Base-by-base conservation (phyloP, 2,888 invertebrate genomes). In the Crepidodera aurea region DNA sequence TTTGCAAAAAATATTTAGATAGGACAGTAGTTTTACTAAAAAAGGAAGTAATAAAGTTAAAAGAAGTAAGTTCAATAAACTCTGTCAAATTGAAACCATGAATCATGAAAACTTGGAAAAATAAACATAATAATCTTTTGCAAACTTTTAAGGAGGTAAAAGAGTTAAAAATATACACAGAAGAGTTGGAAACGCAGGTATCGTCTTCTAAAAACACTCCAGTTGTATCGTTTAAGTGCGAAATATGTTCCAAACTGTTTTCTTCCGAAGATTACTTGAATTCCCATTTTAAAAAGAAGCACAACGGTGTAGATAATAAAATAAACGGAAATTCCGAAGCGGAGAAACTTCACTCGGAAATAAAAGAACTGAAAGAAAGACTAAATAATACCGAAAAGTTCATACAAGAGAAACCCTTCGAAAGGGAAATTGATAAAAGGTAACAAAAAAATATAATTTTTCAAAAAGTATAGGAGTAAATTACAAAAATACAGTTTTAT, bases 1-100 rank as follows among this genome's bases (percentile, higher is more conserved):
- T 89, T 77, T 90, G 90, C 70, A 87, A 90, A 60, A 87, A 87
- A 68, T 89, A 90, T 74, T 82, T 90, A 48, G 90, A 90, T 75
- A 84, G 86, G 53, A 88, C 88, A 64, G 86, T 89, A n/a, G 84
- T 84, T 60, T 83, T 87, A 22, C 77, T 89, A 37, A 85, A 88
- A 66, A 86, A 87, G 71, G 88, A 89, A 76, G 78, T 88, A n/a
- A 83, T 79, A 37, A 79, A 82, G 39, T 71, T 83, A n/a, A 82
- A 83, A 64, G 82, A 86, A 82, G 87, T 87, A 75, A 65, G 44
- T 67, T 8, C 1, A 37, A 12, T n/a, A 39, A 39, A 15, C 39
- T 39, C n/a, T n/a, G n/a, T n/a, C n/a, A n/a, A 19, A 15, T 19
- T 42, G 2, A 2, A 22, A 22, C 6, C 22, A 22, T 22, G 3